Evolutionary conservation across 2,113 vertebrate genomes (phyloP).

Genomic region (Speoplatyrhinus poulsoni): DNA sequence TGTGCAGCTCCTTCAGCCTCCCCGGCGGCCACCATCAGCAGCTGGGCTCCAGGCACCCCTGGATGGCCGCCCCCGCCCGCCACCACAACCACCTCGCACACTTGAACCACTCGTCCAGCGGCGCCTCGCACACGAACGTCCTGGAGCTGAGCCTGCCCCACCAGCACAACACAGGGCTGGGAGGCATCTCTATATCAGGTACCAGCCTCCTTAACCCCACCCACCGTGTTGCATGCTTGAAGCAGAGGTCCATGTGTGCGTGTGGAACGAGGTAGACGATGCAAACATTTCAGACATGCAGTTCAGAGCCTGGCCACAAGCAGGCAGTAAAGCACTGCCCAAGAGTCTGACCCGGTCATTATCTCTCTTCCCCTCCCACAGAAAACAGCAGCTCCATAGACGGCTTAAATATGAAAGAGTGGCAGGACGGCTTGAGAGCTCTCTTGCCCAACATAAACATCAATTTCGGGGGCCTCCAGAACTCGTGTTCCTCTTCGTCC

Average conservation of each 20-base stretch:
- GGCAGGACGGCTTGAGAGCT: constrained; percentile 98
- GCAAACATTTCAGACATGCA: constrained; percentile 22
- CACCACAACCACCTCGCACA: constrained; percentile 96
- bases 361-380: constrained; percentile 78
- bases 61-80: constrained; percentile 88
- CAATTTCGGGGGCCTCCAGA: constrained; percentile 98
- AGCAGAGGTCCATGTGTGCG: constrained; percentile 24
- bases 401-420: constrained; percentile 99
- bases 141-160: constrained; percentile 95
- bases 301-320: constrained; percentile 42
- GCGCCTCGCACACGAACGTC: constrained; percentile 97
- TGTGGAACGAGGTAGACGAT: neutral
- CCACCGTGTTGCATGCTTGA: constrained; percentile 11
- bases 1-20: constrained; percentile 97
- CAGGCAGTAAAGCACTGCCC: constrained; percentile 10
- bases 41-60: constrained; percentile 90
- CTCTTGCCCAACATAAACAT: constrained; percentile 99
- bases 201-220: constrained; percentile 50
- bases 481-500: constrained; percentile 83
- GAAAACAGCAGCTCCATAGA: constrained; percentile 98
- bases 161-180: constrained; percentile 97
- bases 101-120: constrained; percentile 88
- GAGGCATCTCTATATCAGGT: constrained; percentile 99
- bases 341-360: constrained; percentile 11
- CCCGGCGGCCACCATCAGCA: constrained; percentile 78